Evolutionary conservation across 2,113 vertebrate genomes (phyloP).

Genomic region (Semnopithecus entellus): DNA sequence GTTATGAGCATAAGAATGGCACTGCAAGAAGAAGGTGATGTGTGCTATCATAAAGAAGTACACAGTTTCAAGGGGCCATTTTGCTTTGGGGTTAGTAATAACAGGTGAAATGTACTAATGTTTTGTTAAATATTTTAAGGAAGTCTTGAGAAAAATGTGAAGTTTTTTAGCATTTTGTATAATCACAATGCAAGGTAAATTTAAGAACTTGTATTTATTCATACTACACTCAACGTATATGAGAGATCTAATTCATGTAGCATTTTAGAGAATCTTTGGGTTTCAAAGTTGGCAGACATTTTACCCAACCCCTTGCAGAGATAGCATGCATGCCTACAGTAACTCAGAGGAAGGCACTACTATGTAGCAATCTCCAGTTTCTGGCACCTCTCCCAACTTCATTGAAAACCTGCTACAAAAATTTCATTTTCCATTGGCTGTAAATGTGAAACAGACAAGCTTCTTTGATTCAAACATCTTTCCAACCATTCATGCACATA

Average conservation of each 20-base stretch:
- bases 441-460: constrained; percentile 52
- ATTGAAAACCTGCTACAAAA: constrained; percentile 10
- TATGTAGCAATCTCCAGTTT: background rate
- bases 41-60: background rate
- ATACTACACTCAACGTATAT: background rate
- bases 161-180: background rate
- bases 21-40: background rate
- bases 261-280: background rate
- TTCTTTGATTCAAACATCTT: constrained; percentile 39
- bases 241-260: background rate
- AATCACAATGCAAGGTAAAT: constrained; percentile 17
- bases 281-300: constrained; percentile 1
- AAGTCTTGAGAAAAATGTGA: background rate
- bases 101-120: background rate
- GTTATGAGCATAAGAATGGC: background rate
- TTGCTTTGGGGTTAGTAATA: background rate
- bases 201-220: constrained; percentile 7
- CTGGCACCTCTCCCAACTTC: constrained; percentile 13
- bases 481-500: background rate
- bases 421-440: constrained; percentile 1
- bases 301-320: background rate
- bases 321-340: background rate
- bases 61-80: background rate
- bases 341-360: background rate
- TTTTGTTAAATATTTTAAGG: constrained; percentile 2